A percentile compares a stretch with the other conserved stretches of the same genome.
Evolutionary conservation across 1,140 invertebrate genomes (phyloP).

Genomic region (Bombus balteatus): DNA sequence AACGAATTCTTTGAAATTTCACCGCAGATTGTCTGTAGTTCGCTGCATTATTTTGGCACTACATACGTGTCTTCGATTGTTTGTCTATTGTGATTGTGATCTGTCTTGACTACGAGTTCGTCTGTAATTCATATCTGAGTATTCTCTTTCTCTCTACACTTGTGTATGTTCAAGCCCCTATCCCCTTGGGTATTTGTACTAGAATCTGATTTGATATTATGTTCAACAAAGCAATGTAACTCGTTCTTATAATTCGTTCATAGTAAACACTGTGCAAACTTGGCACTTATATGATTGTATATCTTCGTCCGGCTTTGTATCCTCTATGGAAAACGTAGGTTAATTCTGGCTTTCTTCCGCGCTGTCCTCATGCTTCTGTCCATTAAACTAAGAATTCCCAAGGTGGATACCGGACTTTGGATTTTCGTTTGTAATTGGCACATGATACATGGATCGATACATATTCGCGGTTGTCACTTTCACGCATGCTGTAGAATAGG

Average conservation of each 20-base stretch:
- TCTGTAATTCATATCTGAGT: conserved; percentile 66
- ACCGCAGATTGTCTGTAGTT: conserved; percentile 31
- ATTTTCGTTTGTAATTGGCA: conserved; percentile 68
- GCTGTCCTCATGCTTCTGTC: conserved; percentile 54
- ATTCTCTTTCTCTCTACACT: conserved; percentile 67
- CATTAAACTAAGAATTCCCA: conserved; percentile 61
- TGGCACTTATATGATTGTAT: conserved; percentile 75
- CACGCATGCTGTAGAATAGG: conserved; percentile 66
- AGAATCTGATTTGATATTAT: conserved; percentile 69
- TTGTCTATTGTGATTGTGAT: conserved; percentile 47
- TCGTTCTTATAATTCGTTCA: conserved; percentile 72
- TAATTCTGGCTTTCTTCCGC: conserved; percentile 38
- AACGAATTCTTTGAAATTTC: conserved; percentile 23
- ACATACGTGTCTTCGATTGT: conserved; percentile 66
- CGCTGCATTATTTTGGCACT: conserved; percentile 72
- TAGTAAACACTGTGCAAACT: conserved; percentile 70
- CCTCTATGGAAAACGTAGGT: conserved; percentile 24
- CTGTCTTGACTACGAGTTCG: conserved; percentile 56
- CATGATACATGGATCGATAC: conserved; percentile 70
- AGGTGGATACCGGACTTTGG: conserved; percentile 60
- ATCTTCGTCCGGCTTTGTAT: conserved; percentile 54
- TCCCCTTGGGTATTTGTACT: conserved; percentile 62
- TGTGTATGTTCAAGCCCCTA: conserved; percentile 23
- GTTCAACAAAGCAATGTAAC: conserved; percentile 77
- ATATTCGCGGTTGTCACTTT: conserved; percentile 52